These are phyloP conservation scores for Nematolebias whitei DNA, from an alignment of 2,113 vertebrate genomes.

Conservation along the genomic window DNA sequence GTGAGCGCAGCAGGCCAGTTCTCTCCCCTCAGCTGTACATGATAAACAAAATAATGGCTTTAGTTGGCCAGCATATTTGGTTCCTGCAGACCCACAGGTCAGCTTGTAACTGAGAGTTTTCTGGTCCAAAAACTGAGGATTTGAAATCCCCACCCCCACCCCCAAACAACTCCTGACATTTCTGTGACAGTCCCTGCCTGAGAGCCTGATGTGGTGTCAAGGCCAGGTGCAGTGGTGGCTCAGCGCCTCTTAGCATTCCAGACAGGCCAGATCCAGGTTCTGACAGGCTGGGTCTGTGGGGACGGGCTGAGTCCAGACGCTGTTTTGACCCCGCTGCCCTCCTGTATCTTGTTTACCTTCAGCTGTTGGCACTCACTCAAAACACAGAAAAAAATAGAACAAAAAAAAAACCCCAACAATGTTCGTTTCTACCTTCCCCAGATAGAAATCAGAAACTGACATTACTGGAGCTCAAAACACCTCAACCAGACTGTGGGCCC, in stretches of 20 bases:
- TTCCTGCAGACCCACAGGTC: constrained; percentile 8
- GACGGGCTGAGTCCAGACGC: constrained; percentile 65
- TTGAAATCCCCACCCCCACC: constrained; percentile 28
- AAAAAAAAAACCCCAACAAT: constrained; percentile 14
- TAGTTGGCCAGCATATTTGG: constrained; percentile 26
- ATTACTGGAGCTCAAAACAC: constrained; percentile 62
- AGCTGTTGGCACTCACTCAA: constrained; percentile 70
- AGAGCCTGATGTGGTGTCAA: constrained; percentile 64
- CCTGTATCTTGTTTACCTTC: constrained; percentile 75
- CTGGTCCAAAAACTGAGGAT: constrained; percentile 36
- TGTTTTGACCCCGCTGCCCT: constrained; percentile 72
- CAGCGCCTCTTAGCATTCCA: constrained; percentile 48
- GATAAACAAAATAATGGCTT: constrained; percentile 46
- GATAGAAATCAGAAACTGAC: constrained; percentile 72
- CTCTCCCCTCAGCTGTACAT: constrained; percentile 34
- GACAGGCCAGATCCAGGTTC: constrained; percentile 66
- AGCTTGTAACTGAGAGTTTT: constrained; percentile 9
- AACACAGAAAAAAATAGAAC: constrained; percentile 6
- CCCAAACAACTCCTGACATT: too few species aligned
- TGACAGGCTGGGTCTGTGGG: constrained; percentile 75
- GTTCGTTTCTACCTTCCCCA: constrained; percentile 59
- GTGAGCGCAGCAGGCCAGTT: constrained; percentile 4
- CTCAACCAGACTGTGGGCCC: constrained; percentile 69
- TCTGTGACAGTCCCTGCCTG: constrained; percentile 64
- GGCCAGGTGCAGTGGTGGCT: constrained; percentile 55